These are phyloP conservation scores for Coptodon rendalli DNA, from an alignment of 2,113 vertebrate species.

Conservation along the genomic window DNA sequence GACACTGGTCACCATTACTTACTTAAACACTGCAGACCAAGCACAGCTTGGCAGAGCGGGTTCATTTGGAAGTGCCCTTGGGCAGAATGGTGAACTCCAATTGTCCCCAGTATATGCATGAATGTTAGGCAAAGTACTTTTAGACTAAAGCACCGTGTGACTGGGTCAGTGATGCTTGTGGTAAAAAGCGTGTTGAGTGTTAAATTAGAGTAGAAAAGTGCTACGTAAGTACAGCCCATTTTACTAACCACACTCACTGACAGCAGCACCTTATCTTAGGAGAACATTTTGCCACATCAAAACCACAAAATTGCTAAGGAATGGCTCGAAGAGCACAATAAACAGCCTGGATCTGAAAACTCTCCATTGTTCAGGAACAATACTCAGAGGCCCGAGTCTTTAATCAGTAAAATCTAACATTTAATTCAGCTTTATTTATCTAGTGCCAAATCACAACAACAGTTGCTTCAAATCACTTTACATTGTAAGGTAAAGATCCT, in stretches of 20 bases:
- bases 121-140: neutral
- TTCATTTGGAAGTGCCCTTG: neutral
- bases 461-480: neutral
- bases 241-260: neutral
- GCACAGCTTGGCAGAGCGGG: neutral
- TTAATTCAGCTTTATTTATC: neutral
- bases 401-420: neutral
- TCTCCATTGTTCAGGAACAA: neutral
- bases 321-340: neutral
- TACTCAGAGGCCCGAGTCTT: neutral
- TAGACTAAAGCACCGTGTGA: neutral
- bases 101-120: neutral
- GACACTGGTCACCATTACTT: neutral
- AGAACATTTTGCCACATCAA: neutral
- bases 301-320: neutral
- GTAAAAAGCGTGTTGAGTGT: neutral
- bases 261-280: neutral
- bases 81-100: neutral
- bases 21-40: neutral
- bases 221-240: neutral
- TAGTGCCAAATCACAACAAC: neutral
- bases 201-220: neutral
- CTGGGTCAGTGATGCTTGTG: neutral
- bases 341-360: neutral
- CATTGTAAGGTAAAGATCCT: neutral